Conservation (phyloP, 1,140 invertebrate genomes). For the Drosophila pandora region DNA sequence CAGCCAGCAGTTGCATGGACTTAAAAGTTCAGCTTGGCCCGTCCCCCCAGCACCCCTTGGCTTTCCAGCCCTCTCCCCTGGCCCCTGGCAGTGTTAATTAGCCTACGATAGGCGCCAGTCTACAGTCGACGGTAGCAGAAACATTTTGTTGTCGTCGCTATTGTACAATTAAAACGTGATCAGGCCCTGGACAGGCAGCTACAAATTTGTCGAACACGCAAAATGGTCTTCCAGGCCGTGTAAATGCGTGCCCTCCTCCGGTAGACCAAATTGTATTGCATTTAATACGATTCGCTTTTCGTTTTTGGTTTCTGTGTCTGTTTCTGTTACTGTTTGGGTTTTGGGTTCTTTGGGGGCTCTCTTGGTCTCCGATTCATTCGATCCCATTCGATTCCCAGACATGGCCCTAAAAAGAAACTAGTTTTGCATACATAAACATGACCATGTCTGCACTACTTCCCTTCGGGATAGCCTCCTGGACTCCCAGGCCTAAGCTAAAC, state of each 20-base stretch:
- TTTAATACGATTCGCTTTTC: slow-evolving; percentile 42
- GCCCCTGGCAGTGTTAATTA: slow-evolving; percentile 68
- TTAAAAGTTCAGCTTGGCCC: slow-evolving; percentile 1
- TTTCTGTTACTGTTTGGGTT: neutral
- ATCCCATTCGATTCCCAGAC: slow-evolving; percentile 73
- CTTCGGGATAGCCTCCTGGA: slow-evolving; percentile 38
- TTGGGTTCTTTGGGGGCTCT: slow-evolving; percentile 16
- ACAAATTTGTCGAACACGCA: slow-evolving; percentile 82
- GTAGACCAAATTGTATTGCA: slow-evolving; percentile 61
- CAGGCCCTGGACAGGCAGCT: slow-evolving; percentile 70
- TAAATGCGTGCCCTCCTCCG: slow-evolving; percentile 63
- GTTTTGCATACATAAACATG: slow-evolving; percentile 78
- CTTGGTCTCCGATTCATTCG: slow-evolving; percentile 37
- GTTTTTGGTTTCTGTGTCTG: slow-evolving; percentile 22
- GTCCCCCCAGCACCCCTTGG: neutral
- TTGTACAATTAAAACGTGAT: slow-evolving; percentile 82
- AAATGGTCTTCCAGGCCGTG: slow-evolving; percentile 66
- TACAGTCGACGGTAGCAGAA: slow-evolving; percentile 52
- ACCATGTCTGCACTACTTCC: slow-evolving; percentile 77
- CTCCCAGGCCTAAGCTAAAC: neutral
- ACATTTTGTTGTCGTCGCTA: slow-evolving; percentile 67
- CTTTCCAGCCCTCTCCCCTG: neutral
- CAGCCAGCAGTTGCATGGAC: slow-evolving; percentile 17
- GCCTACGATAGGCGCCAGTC: slow-evolving; percentile 74
- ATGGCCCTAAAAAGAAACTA: slow-evolving; percentile 80